phyloP scores from a whole-genome alignment of 1,140 invertebrate species.

The Monochamus saltuarius region DNA sequence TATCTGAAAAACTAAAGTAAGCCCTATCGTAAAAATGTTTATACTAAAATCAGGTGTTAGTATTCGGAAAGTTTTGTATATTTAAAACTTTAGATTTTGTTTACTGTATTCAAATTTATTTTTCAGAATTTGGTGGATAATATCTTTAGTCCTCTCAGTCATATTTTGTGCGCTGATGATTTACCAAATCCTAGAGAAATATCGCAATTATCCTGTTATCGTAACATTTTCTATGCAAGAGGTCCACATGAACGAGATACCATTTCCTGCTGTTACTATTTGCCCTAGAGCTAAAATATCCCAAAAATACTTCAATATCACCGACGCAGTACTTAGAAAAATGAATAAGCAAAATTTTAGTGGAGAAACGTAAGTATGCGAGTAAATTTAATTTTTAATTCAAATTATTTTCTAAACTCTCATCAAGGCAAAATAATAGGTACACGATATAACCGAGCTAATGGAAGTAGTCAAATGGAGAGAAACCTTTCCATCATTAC shows the following conservation, averaged over 20 bases:
- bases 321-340: slow-evolving; percentile 45
- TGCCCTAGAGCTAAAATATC: slow-evolving; percentile 54
- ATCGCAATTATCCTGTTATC: slow-evolving; percentile 58
- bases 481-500: too few species aligned
- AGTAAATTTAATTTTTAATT: too few species aligned
- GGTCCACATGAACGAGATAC: slow-evolving; percentile 57
- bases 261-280: slow-evolving; percentile 59
- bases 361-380: slow-evolving; percentile 54
- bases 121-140: slow-evolving; percentile 20
- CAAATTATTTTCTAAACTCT: too few species aligned
- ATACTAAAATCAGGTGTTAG: too few species aligned
- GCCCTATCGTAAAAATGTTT: too few species aligned
- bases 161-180: slow-evolving; percentile 23
- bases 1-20: too few species aligned
- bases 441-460: too few species aligned
- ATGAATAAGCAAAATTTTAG: slow-evolving; percentile 55
- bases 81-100: too few species aligned
- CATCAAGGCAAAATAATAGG: too few species aligned
- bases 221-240: slow-evolving; percentile 57
- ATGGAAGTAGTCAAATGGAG: too few species aligned
- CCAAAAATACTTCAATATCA: slow-evolving; percentile 36
- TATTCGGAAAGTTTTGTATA: too few species aligned
- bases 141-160: background rate
- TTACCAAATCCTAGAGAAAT: slow-evolving; percentile 54
- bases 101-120: background rate